phyloP scores from a whole-genome alignment of 2,888 invertebrate species.

The Ganaspis brasiliensis region DNA sequence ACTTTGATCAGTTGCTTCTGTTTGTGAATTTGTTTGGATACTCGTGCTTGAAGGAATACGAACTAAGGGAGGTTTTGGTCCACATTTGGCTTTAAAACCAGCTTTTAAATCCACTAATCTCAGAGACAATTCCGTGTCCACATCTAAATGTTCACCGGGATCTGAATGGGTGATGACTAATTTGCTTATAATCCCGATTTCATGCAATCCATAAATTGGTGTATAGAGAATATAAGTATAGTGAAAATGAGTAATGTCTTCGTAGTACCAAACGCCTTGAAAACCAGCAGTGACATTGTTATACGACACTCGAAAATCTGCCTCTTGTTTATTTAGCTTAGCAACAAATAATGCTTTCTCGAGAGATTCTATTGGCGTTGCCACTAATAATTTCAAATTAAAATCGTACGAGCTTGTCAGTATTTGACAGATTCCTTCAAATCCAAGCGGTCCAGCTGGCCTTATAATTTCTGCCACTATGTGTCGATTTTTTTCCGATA shows the following conservation, averaged over 20 bases:
- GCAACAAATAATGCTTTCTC: conserved; percentile 86
- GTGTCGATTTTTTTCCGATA: conserved; percentile 87
- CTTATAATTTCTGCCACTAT: conserved; percentile 88
- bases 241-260: conserved; percentile 87
- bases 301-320: conserved; percentile 89
- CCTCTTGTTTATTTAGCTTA: conserved; percentile 85
- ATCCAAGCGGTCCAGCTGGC: conserved; percentile 86
- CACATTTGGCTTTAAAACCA: conserved; percentile 70
- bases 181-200: conserved; percentile 89
- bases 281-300: conserved; percentile 89
- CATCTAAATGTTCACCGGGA: conserved; percentile 59
- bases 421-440: conserved; percentile 86
- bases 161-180: conserved; percentile 84
- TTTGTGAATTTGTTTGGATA: conserved; percentile 11
- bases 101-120: conserved; percentile 87
- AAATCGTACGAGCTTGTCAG: conserved; percentile 85
- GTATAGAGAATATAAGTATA: conserved; percentile 90
- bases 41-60: conserved; percentile 61
- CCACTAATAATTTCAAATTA: conserved; percentile 87
- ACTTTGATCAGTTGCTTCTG: conserved; percentile 18
- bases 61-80: conserved; percentile 72
- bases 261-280: conserved; percentile 89
- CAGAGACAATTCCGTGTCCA: conserved; percentile 87
- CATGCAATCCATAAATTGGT: conserved; percentile 89
- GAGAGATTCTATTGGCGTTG: conserved; percentile 88